A percentile compares a stretch with the other conserved stretches of the same genome.
Evolutionary conservation across 2,113 vertebrate genomes (phyloP).

Genomic region (Neofelis nebulosa): DNA sequence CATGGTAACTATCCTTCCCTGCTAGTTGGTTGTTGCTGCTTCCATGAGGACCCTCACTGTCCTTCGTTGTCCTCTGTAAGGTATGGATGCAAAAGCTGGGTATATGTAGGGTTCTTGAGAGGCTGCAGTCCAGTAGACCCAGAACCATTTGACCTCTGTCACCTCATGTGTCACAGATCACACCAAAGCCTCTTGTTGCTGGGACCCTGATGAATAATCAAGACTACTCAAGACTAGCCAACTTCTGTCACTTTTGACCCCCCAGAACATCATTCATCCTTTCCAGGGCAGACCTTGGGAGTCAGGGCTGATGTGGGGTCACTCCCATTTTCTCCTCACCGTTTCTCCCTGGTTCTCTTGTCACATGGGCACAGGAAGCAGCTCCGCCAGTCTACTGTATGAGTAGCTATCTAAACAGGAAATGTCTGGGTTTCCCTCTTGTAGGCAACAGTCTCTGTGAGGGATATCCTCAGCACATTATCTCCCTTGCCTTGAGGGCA

Average conservation of each 20-base stretch:
- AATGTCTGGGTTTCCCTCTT: background rate
- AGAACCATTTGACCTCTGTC: background rate
- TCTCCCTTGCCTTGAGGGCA: background rate
- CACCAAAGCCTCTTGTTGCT: background rate
- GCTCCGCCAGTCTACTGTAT: background rate
- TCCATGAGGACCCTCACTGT: accelerated
- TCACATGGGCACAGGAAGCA: background rate
- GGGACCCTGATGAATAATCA: background rate
- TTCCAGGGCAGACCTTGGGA: background rate
- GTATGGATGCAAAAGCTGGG: background rate
- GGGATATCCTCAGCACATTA: background rate
- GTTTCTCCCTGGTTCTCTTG: background rate
- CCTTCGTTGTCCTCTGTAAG: background rate
- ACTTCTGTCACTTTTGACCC: background rate
- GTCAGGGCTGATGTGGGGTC: background rate
- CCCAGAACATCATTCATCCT: background rate
- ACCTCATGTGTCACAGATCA: background rate
- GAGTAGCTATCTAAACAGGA: background rate
- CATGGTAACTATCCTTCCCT: background rate
- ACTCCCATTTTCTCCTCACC: background rate
- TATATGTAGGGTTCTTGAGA: background rate
- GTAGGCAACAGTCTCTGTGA: too few relatives aligned
- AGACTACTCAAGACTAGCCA: background rate
- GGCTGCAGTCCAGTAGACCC: background rate
- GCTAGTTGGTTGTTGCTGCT: background rate